Base-by-base conservation (phyloP, 2,888 invertebrate species). In the Rhamnusium bicolor region DNA sequence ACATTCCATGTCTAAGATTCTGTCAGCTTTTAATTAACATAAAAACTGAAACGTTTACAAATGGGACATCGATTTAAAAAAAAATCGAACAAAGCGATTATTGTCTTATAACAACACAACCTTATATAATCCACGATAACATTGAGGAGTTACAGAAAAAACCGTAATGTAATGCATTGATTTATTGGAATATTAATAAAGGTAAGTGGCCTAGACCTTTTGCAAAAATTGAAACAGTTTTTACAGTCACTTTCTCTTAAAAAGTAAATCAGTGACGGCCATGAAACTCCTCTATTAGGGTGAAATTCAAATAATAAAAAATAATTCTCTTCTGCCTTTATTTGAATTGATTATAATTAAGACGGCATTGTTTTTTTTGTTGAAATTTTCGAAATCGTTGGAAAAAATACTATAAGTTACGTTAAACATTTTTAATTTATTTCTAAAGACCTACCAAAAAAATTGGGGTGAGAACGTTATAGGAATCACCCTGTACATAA, bases 171-270 rank as follows among this genome's bases (percentile, higher is more conserved):
- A 40, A 40, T 40, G 10, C 18, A 32, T 14, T 58, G 58, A 58
- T 58, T 16, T 58, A 58, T 58, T 18, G 58, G 18, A 58, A 14
- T 32, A 12, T 32, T 29, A 27, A 27, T 32, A 19, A 18, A 10
- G 14, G 32, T 18, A 18, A 19, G 21, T 51, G 63, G 27, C 49
- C 63, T 63, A 63, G 49, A 63, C 63, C 63, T 63, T 63, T 49
- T 16, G 21, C 14, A 29, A 46, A 49, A 63, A 63, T 1, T 49
- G 47, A 49, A 63, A 49, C 46, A 46, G 24, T 63, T 63, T 47
- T 63, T 63, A 49, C 63, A 27, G 24, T 63, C 49, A 63, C 63
- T 61, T 61, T 63, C 63, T 63, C 63, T 29, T 16, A 27, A 63
- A 61, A 63, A 49, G 21, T 21, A 51, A 49, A 18, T 47, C 49